Conservation (phyloP, 2,113 vertebrate genomes). For the Ovibos moschatus region DNA sequence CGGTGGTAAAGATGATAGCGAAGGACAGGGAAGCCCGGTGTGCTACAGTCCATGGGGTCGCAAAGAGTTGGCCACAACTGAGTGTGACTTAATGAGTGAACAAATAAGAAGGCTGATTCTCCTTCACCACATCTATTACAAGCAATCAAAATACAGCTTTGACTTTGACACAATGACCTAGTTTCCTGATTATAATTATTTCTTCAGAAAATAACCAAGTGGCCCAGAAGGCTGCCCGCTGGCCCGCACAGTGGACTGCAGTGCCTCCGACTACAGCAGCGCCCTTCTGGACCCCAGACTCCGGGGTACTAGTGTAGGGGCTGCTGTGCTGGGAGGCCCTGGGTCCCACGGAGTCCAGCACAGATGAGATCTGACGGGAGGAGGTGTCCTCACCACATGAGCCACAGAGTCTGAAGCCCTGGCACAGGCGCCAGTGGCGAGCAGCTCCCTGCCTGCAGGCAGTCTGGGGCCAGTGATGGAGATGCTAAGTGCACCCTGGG, state of each 20-base stretch:
- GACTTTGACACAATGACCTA: not conserved
- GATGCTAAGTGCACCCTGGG: accelerated
- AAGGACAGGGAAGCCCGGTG: not conserved
- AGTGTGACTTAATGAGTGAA: not conserved
- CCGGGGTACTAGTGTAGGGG: accelerated
- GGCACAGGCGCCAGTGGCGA: not conserved
- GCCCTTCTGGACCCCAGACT: no score
- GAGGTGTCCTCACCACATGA: accelerated
- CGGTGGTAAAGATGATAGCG: not conserved
- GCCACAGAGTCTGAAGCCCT: not conserved
- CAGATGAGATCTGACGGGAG: accelerated
- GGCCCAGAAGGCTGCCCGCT: not conserved
- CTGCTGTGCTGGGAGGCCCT: no score
- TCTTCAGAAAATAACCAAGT: not conserved
- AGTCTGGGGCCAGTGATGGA: accelerated
- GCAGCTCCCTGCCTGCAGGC: accelerated
- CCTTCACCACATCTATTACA: not conserved
- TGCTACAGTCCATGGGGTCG: not conserved
- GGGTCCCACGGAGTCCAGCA: accelerated
- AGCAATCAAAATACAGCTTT: not conserved
- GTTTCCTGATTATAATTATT: not conserved
- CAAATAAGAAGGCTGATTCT: no score
- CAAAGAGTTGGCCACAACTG: accelerated
- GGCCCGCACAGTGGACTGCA: accelerated
- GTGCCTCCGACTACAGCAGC: no score